These are phyloP conservation scores for Dryocosmus kuriphilus DNA, from an alignment of 2,888 invertebrate species.

Conservation along the genomic window DNA sequence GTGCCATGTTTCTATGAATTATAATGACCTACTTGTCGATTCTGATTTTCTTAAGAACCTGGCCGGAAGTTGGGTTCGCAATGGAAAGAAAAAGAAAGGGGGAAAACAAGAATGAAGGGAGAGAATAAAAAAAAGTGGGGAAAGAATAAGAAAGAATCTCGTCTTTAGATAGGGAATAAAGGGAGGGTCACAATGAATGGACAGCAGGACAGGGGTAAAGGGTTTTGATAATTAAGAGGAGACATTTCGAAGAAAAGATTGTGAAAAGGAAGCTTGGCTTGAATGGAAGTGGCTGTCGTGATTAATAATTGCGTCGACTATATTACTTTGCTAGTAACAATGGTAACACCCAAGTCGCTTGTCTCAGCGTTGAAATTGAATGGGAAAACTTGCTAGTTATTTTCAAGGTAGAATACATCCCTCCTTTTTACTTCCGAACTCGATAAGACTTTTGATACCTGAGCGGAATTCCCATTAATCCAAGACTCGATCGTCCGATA, in stretches of 20 bases:
- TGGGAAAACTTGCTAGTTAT: background rate
- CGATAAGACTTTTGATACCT: slow-evolving; percentile 14
- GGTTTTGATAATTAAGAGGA: slow-evolving; percentile 4
- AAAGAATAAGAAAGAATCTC: background rate
- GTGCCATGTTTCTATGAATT: slow-evolving; percentile 59
- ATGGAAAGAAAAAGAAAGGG: background rate
- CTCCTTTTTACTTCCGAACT: background rate
- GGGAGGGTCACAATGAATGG: background rate
- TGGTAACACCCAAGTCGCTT: slow-evolving; percentile 4
- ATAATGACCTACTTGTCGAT: slow-evolving; percentile 65
- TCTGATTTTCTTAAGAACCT: slow-evolving; percentile 64
- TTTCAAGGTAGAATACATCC: background rate
- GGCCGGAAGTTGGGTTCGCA: slow-evolving; percentile 37
- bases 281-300: background rate
- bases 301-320: slow-evolving; percentile 6
- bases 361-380: background rate
- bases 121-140: too few relatives aligned
- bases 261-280: background rate
- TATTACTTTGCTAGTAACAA: background rate
- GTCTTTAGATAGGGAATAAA: background rate
- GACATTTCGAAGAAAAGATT: background rate
- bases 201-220: background rate
- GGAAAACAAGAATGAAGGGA: background rate
- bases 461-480: slow-evolving; percentile 15
- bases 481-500: slow-evolving; percentile 2